phyloP scores from a whole-genome alignment of 2,113 vertebrate species.

The Xenopus borealis region DNA sequence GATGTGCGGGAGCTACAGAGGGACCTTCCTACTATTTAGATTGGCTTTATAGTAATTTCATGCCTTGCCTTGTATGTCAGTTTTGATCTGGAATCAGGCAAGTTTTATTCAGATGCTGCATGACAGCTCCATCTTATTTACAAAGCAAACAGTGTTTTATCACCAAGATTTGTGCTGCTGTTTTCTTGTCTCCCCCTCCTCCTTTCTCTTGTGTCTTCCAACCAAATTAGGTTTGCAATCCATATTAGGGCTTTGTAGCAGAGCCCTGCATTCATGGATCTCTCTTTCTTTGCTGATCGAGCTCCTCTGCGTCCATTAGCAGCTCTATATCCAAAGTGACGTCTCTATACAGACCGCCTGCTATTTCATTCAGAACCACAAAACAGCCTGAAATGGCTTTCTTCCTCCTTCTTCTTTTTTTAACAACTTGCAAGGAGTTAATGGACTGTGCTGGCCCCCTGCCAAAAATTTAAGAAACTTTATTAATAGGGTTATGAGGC shows the following conservation, averaged over 20 bases:
- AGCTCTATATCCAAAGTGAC: conserved; percentile 75
- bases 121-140: conserved; percentile 53
- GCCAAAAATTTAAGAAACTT: conserved; percentile 97
- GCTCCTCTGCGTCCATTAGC: conserved; percentile 69
- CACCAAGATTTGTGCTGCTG: conserved; percentile 51
- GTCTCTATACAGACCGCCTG: conserved; percentile 78
- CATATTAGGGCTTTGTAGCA: conserved; percentile 55
- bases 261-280: conserved; percentile 57
- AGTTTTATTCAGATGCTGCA: conserved; percentile 52
- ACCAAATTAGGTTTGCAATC: conserved; percentile 61
- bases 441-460: conserved; percentile 95
- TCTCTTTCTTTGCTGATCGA: conserved; percentile 64
- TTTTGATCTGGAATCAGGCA: conserved; percentile 51
- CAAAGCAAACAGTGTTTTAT: conserved; percentile 54
- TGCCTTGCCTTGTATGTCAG: background rate
- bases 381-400: conserved; percentile 83
- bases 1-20: too few species aligned
- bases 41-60: background rate
- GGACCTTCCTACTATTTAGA: too few species aligned
- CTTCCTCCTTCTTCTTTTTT: conserved; percentile 92
- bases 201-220: conserved; percentile 48
- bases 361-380: conserved; percentile 94
- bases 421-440: conserved; percentile 96
- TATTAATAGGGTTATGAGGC: conserved; percentile 93
- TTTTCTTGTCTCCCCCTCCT: conserved; percentile 48